A percentile compares a stretch with the other conserved stretches of the same genome.
Evolutionary conservation across 2,113 vertebrate species (phyloP).

Genomic region (Grammomys dolichurus): DNA sequence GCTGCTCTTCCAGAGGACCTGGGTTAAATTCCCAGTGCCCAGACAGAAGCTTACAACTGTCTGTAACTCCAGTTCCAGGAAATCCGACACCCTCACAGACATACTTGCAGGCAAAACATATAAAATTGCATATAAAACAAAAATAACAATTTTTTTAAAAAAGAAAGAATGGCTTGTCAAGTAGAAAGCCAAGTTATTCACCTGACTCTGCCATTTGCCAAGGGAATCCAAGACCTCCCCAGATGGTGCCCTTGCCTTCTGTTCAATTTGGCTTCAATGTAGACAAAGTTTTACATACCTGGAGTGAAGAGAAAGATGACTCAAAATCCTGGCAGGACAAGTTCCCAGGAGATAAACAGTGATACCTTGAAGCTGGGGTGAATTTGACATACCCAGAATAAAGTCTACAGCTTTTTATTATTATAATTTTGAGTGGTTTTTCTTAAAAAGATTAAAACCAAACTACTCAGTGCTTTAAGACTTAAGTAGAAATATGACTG

Average conservation of each 20-base stretch:
- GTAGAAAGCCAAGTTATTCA: neutral
- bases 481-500: neutral
- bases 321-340: conserved; percentile 17
- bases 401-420: conserved; percentile 6
- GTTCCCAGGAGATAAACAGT: neutral
- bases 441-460: conserved; percentile 23
- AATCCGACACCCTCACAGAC: too few relatives aligned
- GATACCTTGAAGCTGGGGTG: conserved; percentile 32
- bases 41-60: too few relatives aligned
- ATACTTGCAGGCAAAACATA: too few relatives aligned
- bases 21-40: too few relatives aligned
- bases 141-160: too few relatives aligned
- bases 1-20: too few relatives aligned
- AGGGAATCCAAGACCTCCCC: neutral
- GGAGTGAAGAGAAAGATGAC: conserved; percentile 35
- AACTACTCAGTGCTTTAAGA: neutral
- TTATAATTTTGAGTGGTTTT: neutral
- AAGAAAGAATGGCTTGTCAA: neutral
- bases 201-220: neutral
- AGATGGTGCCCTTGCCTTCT: conserved; percentile 2
- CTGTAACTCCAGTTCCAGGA: too few relatives aligned
- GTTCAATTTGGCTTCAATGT: neutral
- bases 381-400: conserved; percentile 31
- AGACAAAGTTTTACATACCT: neutral
- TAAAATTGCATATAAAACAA: too few relatives aligned